phyloP scores from a whole-genome alignment of 64 coral and sea anemone species.

The Porites australiensis region DNA sequence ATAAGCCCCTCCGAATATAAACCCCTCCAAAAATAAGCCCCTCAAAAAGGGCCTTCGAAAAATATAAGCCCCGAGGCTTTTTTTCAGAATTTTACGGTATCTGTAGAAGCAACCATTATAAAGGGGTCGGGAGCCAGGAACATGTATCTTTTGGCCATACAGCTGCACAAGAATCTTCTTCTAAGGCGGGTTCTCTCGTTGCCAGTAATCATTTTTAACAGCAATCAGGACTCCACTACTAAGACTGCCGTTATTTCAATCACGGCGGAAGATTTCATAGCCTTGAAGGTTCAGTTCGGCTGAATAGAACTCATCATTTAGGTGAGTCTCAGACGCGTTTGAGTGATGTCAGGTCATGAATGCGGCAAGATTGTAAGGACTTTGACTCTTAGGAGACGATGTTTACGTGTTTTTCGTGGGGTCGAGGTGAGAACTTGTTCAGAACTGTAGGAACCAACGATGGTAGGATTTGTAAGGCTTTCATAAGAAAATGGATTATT shows the following conservation, averaged over 20 bases:
- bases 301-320: constrained; percentile 6
- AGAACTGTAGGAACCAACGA: neutral
- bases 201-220: constrained; percentile 43
- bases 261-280: constrained; percentile 59
- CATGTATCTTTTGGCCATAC: constrained; percentile 75
- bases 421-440: neutral
- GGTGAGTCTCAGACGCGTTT: constrained; percentile 59
- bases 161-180: constrained; percentile 40
- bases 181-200: constrained; percentile 53
- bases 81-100: too few relatives aligned
- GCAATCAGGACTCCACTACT: constrained; percentile 60
- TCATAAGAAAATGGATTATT: neutral
- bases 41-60: too few relatives aligned
- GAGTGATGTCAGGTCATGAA: constrained; percentile 57
- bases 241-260: constrained; percentile 34
- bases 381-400: neutral
- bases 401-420: neutral
- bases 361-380: constrained; percentile 55
- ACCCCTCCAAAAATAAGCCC: too few relatives aligned
- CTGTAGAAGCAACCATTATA: constrained; percentile 75
- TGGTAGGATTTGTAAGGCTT: neutral
- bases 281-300: constrained; percentile 22
- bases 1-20: too few relatives aligned
- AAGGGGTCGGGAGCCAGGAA: constrained; percentile 49
- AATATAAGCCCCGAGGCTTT: too few relatives aligned